Percentiles rank a stretch among this genome's conserved stretches.
These are phyloP conservation scores for Notodonta ziczac DNA, from an alignment of 2,888 invertebrate species.

Conservation along the genomic window DNA sequence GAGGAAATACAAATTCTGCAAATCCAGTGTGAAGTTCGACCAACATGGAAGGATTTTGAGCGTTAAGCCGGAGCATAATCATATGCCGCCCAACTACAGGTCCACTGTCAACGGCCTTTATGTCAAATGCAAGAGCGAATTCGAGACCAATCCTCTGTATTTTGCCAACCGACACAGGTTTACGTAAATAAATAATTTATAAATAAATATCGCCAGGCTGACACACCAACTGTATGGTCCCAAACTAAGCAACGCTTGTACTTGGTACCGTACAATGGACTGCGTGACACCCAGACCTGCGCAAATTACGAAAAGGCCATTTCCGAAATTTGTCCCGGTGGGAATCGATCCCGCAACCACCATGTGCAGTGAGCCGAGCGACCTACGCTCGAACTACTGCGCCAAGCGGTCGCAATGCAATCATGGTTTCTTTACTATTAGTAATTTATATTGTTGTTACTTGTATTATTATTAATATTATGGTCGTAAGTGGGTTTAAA, in stretches of 20 bases:
- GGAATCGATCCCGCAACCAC: too few relatives aligned
- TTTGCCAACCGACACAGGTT: not conserved
- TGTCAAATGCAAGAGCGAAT: slow-evolving; percentile 17
- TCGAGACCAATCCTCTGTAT: not conserved
- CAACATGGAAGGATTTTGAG: slow-evolving; percentile 22
- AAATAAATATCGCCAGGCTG: too few relatives aligned
- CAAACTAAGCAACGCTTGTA: too few relatives aligned
- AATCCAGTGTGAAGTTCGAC: slow-evolving; percentile 35
- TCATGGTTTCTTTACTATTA: not conserved
- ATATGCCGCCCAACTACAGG: slow-evolving; percentile 47
- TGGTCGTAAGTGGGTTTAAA: too few relatives aligned
- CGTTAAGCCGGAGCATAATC: slow-evolving; percentile 34
- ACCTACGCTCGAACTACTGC: too few relatives aligned
- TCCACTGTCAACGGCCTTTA: slow-evolving; percentile 29
- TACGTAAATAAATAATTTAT: not conserved
- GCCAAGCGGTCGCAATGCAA: not conserved
- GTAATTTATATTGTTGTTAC: not conserved
- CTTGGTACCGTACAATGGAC: too few relatives aligned
- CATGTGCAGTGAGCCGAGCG: too few relatives aligned
- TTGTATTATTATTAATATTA: too few relatives aligned
- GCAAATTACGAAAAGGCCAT: too few relatives aligned
- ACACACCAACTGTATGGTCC: too few relatives aligned
- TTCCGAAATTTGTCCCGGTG: too few relatives aligned
- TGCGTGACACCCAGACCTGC: too few relatives aligned
- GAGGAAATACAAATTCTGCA: slow-evolving; percentile 38